These are phyloP conservation scores for Aphrophora alni DNA, from an alignment of 2,888 invertebrate species.

Conservation along the genomic window DNA sequence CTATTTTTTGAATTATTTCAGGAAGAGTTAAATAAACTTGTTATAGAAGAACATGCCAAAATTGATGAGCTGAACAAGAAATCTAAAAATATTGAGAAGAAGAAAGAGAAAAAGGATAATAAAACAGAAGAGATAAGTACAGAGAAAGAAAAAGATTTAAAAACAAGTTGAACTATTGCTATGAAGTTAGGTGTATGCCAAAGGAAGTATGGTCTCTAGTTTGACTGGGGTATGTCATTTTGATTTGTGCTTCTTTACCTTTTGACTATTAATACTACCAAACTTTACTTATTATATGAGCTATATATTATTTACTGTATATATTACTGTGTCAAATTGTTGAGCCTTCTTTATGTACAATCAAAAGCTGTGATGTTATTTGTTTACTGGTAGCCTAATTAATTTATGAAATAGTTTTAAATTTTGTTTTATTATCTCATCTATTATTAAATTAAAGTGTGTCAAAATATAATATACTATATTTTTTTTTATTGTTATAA, in stretches of 20 bases:
- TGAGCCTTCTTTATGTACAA: not conserved
- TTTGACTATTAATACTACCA: not conserved
- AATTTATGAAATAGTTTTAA: too few species aligned
- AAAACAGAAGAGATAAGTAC: not conserved
- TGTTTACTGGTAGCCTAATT: too few species aligned
- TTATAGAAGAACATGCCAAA: slow-evolving; percentile 64
- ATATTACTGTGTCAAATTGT: not conserved
- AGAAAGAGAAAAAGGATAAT: not conserved
- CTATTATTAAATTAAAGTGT: too few species aligned
- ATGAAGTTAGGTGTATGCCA: not conserved
- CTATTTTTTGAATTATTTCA: slow-evolving; percentile 52
- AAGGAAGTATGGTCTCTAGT: not conserved
- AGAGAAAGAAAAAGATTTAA: not conserved
- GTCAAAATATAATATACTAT: too few species aligned
- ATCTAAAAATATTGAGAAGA: slow-evolving; percentile 9
- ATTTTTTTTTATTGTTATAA: too few species aligned
- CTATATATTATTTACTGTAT: not conserved
- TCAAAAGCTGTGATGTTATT: not conserved
- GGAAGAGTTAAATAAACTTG: slow-evolving; percentile 68
- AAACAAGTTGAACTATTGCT: not conserved
- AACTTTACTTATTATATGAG: not conserved
- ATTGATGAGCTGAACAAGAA: slow-evolving; percentile 57
- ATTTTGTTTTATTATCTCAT: too few species aligned
- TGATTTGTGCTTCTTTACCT: not conserved
- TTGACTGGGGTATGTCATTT: not conserved